Evolutionary conservation across 2,797 vertebrate genomes (phyloP), one percentile per base, ranked within the genome.

Genomic region (Anabas testudineus): DNA sequence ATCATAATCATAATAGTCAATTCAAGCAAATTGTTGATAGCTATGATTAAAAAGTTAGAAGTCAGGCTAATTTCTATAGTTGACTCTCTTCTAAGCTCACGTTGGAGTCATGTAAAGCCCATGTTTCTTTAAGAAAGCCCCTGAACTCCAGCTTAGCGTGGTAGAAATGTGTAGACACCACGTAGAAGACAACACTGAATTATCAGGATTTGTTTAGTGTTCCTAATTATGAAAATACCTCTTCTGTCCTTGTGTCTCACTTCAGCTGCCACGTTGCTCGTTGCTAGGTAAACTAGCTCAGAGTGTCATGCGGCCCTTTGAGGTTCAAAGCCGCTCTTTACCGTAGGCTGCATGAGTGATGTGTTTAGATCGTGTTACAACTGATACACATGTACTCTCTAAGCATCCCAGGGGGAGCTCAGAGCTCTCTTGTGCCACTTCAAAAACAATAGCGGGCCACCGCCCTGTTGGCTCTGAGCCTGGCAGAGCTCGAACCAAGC

Each of bases 401-500:
- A 18, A 73, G 57, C 74, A 79, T 58, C 59, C 66, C 41, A 0
- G 53, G 24, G 61, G 63, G n/a, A 32, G 30, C 59, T 67, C 60
- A 12, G 51, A 46, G 60, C 73, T 81, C 78, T 85, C 67, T 42
- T 79, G 77, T 82, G 71, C 74, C 76, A 74, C 83, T 87, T 88
- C 56, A 82, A 63, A 81, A 73, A 53, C 74, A 83, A 55, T 56
- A 66, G 74, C 45, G 59, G 68, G 71, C 78, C 62, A 2, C 67
- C 42, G 37, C 76, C 80, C 69, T 49, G 62, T 71, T 76, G 47
- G 72, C 78, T 16, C 9, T 0, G 32, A 46, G 74, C 67, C 78
- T 30, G 64, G 39, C 61, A 42, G 19, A 66, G 54, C 67, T 58
- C 14, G 78, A 30, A 60, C 67, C 63, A 42, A 71, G 81, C 75